phyloP scores from a whole-genome alignment of 2,888 invertebrate species.

The Unio delphinus region DNA sequence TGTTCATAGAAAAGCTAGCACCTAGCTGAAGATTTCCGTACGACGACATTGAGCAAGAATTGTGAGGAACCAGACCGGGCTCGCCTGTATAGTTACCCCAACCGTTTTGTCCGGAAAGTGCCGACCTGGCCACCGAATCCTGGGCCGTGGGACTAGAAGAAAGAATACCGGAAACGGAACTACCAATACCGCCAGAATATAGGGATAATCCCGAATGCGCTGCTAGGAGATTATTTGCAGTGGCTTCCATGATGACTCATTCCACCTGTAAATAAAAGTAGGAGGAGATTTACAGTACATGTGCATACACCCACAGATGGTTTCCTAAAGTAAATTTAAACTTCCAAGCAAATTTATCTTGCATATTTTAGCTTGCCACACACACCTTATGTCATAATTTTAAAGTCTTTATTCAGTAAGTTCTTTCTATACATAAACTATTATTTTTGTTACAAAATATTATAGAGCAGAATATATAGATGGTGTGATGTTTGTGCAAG shows the following conservation, averaged over 20 bases:
- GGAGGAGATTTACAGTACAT: background rate
- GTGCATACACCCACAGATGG: too few relatives aligned
- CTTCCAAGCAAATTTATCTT: too few relatives aligned
- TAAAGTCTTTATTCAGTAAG: too few relatives aligned
- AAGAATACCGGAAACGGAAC: conserved; percentile 54
- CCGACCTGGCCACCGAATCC: conserved; percentile 51
- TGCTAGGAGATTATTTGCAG: conserved; percentile 56
- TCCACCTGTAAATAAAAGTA: conserved; percentile 43
- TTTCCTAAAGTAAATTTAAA: too few relatives aligned
- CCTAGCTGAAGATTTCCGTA: conserved; percentile 62
- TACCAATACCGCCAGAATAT: conserved; percentile 51
- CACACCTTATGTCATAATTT: too few relatives aligned
- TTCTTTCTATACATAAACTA: too few relatives aligned
- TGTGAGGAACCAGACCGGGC: conserved; percentile 50
- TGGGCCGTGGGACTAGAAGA: conserved; percentile 55
- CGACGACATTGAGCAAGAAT: conserved; percentile 63
- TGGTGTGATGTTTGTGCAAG: too few relatives aligned
- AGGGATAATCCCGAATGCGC: conserved; percentile 58
- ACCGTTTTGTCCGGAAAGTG: conserved; percentile 57
- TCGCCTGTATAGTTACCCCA: conserved; percentile 62
- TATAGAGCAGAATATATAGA: too few relatives aligned
- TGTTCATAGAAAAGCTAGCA: conserved; percentile 60
- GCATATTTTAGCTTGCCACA: too few relatives aligned
- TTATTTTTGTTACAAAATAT: too few relatives aligned
- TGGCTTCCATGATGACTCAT: conserved; percentile 60